A percentile compares a stretch with the other conserved stretches of the same genome.
Conservation (phyloP, 2,113 vertebrate species). For the Grantiella picta region DNA sequence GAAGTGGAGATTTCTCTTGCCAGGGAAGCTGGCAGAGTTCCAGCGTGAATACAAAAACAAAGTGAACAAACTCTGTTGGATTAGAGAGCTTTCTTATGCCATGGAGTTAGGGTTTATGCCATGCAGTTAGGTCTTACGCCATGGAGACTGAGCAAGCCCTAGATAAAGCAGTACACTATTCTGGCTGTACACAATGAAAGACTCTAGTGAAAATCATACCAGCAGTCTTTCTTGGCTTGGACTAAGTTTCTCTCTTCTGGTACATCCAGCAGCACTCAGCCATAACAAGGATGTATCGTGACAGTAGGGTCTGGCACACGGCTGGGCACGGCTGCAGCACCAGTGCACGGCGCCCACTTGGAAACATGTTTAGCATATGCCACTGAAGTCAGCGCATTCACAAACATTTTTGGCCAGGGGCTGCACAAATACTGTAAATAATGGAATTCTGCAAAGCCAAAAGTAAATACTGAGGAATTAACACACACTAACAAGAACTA, state of each 20-base stretch:
- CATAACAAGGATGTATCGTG: rapidly evolving
- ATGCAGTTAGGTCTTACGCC: not conserved
- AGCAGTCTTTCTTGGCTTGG: not conserved
- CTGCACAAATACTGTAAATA: not conserved
- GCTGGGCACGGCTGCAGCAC: not conserved
- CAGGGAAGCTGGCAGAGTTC: not conserved
- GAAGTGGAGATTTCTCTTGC: not conserved
- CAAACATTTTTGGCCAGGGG: not conserved
- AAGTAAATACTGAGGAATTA: not conserved
- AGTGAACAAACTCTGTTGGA: rapidly evolving
- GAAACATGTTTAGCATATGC: not conserved
- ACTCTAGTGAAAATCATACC: not conserved
- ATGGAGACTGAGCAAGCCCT: not conserved
- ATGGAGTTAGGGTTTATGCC: rapidly evolving
- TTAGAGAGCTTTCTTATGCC: not conserved
- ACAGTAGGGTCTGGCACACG: not conserved
- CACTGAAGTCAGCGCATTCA: not conserved
- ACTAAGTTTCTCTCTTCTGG: not conserved
- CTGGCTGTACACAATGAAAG: not conserved
- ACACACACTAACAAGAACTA: not conserved
- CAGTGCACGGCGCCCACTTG: rapidly evolving
- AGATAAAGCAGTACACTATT: not conserved
- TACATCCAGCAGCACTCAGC: not conserved
- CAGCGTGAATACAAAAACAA: not conserved
- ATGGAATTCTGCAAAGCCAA: not conserved